These are phyloP conservation scores for Calosoma granatense DNA, from an alignment of 1,140 invertebrate genomes.

Conservation along the genomic window DNA sequence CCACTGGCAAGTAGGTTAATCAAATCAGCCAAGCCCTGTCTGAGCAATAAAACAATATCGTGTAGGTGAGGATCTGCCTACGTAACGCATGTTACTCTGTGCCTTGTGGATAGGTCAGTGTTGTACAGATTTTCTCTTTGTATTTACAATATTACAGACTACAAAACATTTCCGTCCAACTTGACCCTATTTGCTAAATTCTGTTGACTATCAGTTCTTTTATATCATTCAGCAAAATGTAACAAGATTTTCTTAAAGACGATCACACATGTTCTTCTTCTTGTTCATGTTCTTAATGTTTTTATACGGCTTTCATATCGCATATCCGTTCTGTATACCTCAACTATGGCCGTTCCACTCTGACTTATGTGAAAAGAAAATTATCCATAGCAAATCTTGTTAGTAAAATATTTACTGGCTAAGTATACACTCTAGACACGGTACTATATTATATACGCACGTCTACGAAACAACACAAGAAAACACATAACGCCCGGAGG, in stretches of 20 bases:
- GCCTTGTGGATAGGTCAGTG: background rate
- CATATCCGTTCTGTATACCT: background rate
- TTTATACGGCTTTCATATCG: background rate
- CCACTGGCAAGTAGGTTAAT: background rate
- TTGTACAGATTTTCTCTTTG: too few relatives aligned
- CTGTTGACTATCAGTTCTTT: too few relatives aligned
- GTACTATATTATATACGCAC: background rate
- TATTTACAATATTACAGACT: too few relatives aligned
- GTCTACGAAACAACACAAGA: background rate
- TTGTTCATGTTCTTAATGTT: background rate
- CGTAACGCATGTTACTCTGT: background rate
- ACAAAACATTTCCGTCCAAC: too few relatives aligned
- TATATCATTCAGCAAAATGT: background rate
- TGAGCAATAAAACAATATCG: background rate
- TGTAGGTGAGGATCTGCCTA: background rate
- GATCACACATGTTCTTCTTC: background rate
- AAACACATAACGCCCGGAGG: background rate
- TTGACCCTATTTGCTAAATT: too few relatives aligned
- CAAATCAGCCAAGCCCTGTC: background rate
- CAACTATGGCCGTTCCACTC: background rate
- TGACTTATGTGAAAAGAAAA: conserved; percentile 8
- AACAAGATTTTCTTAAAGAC: background rate
- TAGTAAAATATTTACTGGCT: conserved; percentile 3
- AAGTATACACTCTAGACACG: background rate
- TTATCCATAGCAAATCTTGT: conserved; percentile 7